phyloP scores from a whole-genome alignment of 2,888 invertebrate species.

The Phragmatobia fuliginosa region DNA sequence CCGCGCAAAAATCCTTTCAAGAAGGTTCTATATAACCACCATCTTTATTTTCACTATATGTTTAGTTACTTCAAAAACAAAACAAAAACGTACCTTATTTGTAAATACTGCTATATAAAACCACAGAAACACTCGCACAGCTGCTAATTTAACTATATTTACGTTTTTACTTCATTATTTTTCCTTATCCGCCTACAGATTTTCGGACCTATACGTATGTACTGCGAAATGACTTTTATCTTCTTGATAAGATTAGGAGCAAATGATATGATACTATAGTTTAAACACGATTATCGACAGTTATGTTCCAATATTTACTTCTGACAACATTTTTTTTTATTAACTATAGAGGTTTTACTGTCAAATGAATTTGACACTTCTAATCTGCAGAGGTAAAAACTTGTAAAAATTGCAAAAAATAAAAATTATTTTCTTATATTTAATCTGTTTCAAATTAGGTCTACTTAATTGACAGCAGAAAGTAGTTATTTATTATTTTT shows the following conservation, averaged over 20 bases:
- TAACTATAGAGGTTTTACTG: not conserved
- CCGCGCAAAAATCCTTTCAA: not conserved
- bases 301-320: not conserved
- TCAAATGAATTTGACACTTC: not conserved
- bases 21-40: not conserved
- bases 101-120: not conserved
- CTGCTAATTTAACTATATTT: not conserved
- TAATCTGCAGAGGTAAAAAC: not conserved
- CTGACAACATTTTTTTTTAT: not conserved
- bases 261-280: conserved; percentile 1
- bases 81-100: conserved; percentile 11
- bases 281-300: not conserved
- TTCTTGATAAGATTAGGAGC: conserved; percentile 13
- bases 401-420: not conserved
- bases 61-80: not conserved
- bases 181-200: not conserved
- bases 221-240: conserved; percentile 16
- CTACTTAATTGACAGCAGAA: too few relatives aligned
- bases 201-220: not conserved
- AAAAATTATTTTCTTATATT: too few relatives aligned
- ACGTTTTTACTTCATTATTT: conserved; percentile 12
- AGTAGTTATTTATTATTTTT: too few relatives aligned
- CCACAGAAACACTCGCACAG: conserved; percentile 1
- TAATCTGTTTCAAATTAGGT: too few relatives aligned
- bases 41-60: not conserved